Base-by-base conservation (phyloP, 2,797 vertebrate genomes). In the Sebastes kiyomatsui region DNA sequence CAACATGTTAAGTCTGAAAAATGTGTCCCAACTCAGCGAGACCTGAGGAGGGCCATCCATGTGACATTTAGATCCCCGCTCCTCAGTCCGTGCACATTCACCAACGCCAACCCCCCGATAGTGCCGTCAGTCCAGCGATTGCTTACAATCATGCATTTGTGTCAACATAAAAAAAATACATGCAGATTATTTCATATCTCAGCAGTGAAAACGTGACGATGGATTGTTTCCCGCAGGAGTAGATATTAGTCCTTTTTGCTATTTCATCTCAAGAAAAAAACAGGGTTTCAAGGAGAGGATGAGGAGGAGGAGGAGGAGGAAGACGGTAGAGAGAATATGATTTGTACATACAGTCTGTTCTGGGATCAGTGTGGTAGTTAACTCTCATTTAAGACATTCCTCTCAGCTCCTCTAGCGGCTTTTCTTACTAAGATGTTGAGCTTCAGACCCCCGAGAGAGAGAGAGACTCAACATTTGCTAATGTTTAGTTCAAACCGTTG, bases 291-390 rank as follows among this genome's bases (percentile, higher is more conserved):
- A 81, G 28, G 60, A 73, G 55, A 83, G 62, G 81, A 82, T 1
- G n/a, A 52, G 1, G 13, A 81, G 77, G 81, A 52, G 0, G 14
- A 42, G 18, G 70, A 81, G 80, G 80, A 84, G 35, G 69, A 75
- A 60, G 81, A 83, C 27, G 4, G 35, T 60, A 65, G 79, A 79
- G 80, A 72, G 81, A 79, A 73, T 70, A 73, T 77, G 59, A 82
- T 88, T 81, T 94, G 91, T 94, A 93, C 84, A 93, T 91, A 72
- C 65, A 72, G 72, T 90, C 87, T 82, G 75, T 91, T 88, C 83
- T 86, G 91, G 90, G 87, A 91, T 93, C 85, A 82, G 67, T 78
- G 61, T 84, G 77, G 54, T 88, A 84, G 79, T 85, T 85, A 75
- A 79, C 85, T 77, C 86, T 80, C 62, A 79, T 90, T 85, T 32